Base-by-base conservation (phyloP, 1,140 invertebrate genomes). In the Listronotus bonariensis region DNA sequence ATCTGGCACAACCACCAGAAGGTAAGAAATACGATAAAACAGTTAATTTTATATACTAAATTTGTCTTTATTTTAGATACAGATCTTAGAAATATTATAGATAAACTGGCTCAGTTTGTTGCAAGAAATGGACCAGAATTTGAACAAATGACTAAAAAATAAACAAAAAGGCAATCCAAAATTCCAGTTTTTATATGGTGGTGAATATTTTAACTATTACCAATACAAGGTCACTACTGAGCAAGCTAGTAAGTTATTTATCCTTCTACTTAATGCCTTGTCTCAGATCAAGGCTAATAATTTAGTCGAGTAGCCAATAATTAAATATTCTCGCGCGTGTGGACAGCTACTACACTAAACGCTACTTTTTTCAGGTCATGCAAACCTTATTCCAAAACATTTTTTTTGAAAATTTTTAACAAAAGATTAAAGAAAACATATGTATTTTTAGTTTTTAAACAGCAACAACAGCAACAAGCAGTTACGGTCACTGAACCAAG, bases 51-150 rank as follows among this genome's bases (percentile, higher is more conserved):
- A 36, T 6, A 11, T 51, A 11, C 1, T 14, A n/a, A 49, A 49
- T 3, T 2, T 49, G 9, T 49, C 49, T 67, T 68, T n/a, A n/a
- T 66, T 68, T 67, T 67, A 96, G 95, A 97, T 85, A 89, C 88
- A 73, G 95, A 97, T 76, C 83, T 95, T 70, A 87, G 90, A 70
- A 98, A 97, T 82, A 98, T 98, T 75, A 98, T 99, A 74, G 96
- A 98, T 82, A 98, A 98, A 85, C 82, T 98, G 71, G 97, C 97
- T 1, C 92, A 97, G 78, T 99, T 98, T 87, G 97, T 99, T 56
- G 96, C 96, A 65, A 84, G 96, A 78, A 99, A 98, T 91, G 97
- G 97, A 15, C 95, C 94, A 1, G 96, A 98, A 79, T 98, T 98
- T 82, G 97, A 99, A 83, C 88, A 93, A 77, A 97, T 97, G 89